Evolutionary conservation across 2,888 invertebrate genomes (phyloP), one percentile per base, ranked within the genome.

Genomic region (Brenthis hecate): DNA sequence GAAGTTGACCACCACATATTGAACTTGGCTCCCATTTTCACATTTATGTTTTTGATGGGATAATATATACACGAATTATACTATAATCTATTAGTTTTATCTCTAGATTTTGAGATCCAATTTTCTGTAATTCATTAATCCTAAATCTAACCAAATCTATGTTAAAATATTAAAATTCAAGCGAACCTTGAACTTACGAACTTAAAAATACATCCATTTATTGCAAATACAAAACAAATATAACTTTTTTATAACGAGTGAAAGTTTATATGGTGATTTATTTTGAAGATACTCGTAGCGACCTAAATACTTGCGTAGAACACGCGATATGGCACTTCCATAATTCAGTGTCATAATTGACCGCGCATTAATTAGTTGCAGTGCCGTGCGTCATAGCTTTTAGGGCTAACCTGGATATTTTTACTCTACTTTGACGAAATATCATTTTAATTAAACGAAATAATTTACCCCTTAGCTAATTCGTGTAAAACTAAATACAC

Each of bases 301-400:
- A 72, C 72, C 75, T 71, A 70, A 73, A 75, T 75, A 77, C 77
- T 78, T 77, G 78, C 73, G 75, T 72, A 67, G 60, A 74, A 77
- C 88, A 88, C 86, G 88, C 88, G 76, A 88, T 79, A 80, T 79
- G 72, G 78, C 81, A 80, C 80, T 84, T 82, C 76, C 83, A 85
- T 87, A 86, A 85, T 84, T 86, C 83, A 84, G 83, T 85, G 83
- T 85, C 84, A 86, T 86, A 88, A 88, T 86, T 86, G 83, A 80
- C 73, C 76, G 74, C 73, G 75, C 80, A 78, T 82, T 84, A 85
- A 86, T 86, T 85, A 81, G 78, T 78, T 75, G 77, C 72, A 75
- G 74, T 77, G 77, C 73, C 75, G 78, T 77, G 73, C 74, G 65
- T 66, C 66, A 56, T 72, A 68, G 60, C 65, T 71, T 67, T 72